Evolutionary conservation across 2,113 vertebrate genomes (phyloP), one percentile per base, ranked within the genome.

Genomic region (Choloepus hoffmanni): DNA sequence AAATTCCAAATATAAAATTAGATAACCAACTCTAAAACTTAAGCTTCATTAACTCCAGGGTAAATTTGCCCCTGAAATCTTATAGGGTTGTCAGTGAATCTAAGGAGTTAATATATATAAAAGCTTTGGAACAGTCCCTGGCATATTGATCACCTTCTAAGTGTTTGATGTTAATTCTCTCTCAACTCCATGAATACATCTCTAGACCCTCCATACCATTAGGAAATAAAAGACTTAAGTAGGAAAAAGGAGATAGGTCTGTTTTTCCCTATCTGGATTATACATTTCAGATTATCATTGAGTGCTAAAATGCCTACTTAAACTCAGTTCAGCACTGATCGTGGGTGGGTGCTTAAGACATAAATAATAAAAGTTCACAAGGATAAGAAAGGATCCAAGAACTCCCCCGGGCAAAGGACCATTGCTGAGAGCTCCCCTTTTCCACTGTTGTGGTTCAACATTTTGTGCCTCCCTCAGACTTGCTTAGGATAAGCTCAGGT

Each of bases 41-140:
- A 48, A 74, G 4, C 55, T 68, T 74, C 58, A 28, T 21, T 74
- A 63, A 63, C 12, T 67, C 16, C 28, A n/a, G 24, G 4, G 48
- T 94, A 90, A 88, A 94, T 88, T 76, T 94, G 24, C 3, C n/a
- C 79, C 48, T 94, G n/a, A 55, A 70, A 74, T 77, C 14, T 67
- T 26, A 50, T 0, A 86, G 13, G 2, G 36, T 72, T 55, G 26
- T 84, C 55, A 15, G 4, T 5, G 2, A 24, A 77, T 58, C 3
- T 50, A 55, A 30, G 7, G 58, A 60, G 58, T 60, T 60, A 60
- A 60, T 60, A 60, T 67, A 28, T 53, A 36, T 43, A 33, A 88
- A 65, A n/a, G 77, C 53, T 84, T 89, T 53, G 30, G 14, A 50
- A 50, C 3, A 16, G 16, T 16, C 10, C 24, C 68, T 19, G 13